These are phyloP conservation scores for Takifugu ocellatus DNA, from an alignment of 2,797 vertebrate species.

Conservation along the genomic window DNA sequence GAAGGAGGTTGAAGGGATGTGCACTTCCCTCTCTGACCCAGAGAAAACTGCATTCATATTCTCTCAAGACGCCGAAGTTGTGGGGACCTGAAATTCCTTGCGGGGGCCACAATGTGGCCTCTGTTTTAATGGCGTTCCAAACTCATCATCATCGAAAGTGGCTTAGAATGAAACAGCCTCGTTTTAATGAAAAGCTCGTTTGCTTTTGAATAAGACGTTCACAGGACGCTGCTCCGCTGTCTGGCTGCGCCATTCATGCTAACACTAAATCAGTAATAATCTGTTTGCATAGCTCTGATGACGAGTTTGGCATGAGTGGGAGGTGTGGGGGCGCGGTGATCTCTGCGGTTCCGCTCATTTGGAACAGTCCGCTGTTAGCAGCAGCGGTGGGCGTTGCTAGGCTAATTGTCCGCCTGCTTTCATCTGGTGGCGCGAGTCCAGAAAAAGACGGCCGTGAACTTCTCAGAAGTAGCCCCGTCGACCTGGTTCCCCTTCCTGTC, in stretches of 20 bases:
- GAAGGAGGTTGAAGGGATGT: constrained; percentile 58
- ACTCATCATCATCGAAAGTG: too few species aligned
- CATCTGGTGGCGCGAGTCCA: constrained; percentile 50
- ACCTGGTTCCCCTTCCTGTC: constrained; percentile 32
- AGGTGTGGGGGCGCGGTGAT: constrained; percentile 44
- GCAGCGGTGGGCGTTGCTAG: constrained; percentile 52
- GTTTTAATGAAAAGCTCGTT: constrained; percentile 2
- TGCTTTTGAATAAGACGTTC: constrained; percentile 15
- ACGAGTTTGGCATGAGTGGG: constrained; percentile 36
- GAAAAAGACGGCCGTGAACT: too few species aligned
- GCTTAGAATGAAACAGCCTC: too few species aligned
- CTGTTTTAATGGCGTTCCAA: background rate
- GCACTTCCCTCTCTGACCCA: constrained; percentile 36
- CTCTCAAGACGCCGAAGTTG: constrained; percentile 32
- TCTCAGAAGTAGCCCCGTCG: constrained; percentile 44
- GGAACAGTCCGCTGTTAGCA: constrained; percentile 48
- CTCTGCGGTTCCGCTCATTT: constrained; percentile 49
- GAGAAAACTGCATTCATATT: constrained; percentile 54
- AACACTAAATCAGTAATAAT: too few species aligned
- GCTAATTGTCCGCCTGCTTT: constrained; percentile 60
- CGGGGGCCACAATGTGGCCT: background rate
- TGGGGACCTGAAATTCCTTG: background rate
- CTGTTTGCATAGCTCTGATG: background rate
- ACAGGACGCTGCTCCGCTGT: constrained; percentile 12
- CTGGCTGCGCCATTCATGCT: constrained; percentile 13